Conservation (phyloP, 2,113 vertebrate genomes). For the Orientallactaga bullata region DNA sequence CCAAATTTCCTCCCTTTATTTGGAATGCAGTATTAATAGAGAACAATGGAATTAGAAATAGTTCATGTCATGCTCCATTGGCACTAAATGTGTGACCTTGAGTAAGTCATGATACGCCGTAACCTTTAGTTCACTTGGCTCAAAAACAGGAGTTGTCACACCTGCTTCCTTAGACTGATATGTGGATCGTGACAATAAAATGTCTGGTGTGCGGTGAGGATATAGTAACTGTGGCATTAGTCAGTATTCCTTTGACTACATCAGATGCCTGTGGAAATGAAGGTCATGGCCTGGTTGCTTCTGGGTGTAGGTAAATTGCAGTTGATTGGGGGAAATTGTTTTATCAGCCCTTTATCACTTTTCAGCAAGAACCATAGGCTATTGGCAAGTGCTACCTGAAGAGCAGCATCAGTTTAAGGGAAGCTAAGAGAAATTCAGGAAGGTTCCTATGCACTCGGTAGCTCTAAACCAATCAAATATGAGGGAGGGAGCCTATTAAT, state of each 20-base stretch:
- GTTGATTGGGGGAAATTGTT: not conserved
- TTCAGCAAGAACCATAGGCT: not conserved
- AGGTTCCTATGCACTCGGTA: rapidly evolving
- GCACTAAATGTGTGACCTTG: not conserved
- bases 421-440: rapidly evolving
- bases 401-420: not conserved
- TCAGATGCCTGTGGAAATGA: not conserved
- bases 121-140: not conserved
- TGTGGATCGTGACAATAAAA: not conserved
- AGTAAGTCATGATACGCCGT: not conserved
- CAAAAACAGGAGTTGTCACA: not conserved
- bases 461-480: not conserved
- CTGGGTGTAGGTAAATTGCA: not conserved
- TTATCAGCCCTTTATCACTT: not conserved
- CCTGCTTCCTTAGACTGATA: constrained; percentile 23
- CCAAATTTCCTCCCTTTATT: not conserved
- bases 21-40: not conserved
- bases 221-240: not conserved
- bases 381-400: not conserved
- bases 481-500: not conserved
- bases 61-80: not conserved
- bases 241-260: not conserved
- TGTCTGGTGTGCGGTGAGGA: not conserved
- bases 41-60: not conserved
- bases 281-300: not conserved